Evolutionary conservation across 2,113 vertebrate species (phyloP), one percentile per base, ranked within the genome.

Genomic region (Salvelinus namaycush): DNA sequence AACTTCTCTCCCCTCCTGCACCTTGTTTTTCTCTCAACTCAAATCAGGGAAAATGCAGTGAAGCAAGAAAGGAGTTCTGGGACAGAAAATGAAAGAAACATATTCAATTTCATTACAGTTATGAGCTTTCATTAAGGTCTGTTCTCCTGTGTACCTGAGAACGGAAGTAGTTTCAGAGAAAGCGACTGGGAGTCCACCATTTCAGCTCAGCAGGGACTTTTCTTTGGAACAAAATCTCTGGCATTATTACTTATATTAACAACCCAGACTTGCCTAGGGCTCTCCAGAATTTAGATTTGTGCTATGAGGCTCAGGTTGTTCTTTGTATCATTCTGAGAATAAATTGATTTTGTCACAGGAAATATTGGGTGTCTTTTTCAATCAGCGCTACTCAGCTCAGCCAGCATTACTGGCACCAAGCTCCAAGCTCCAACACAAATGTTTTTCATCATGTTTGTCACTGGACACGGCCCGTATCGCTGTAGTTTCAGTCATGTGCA

Each of bases 81-180:
- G 39, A 66, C 6, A 18, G 39, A 31, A 39, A 78, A 59, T 64
- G 73, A 66, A 49, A 64, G 54, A 54, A 72, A 29, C 65, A 57
- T 71, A 26, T 59, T 39, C 66, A 24, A 11, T 76, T 70, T 66
- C 54, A 74, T 83, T 48, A 72, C 48, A 77, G 27, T 69, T 72
- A 73, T 48, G 65, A 69, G 73, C 31, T 34, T 75, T 76, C 70
- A 54, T 79, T 76, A 76, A 64, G 44, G n/a, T 54, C 39, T 44
- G 9, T 70, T 29, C 73, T 54, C 74, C 12, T 20, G 48, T 70
- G 60, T 54, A 57, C 26, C n/a, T 68, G 59, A 59, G 31, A 31
- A 71, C 48, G 13, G 18, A 49, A 18, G 54, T 59, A 44, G 22
- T 68, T 59, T 72, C 31, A 29, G 70, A 39, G 26, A 72, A 72